Base-by-base conservation (phyloP, 2,888 invertebrate genomes). In the Idaea straminata region DNA sequence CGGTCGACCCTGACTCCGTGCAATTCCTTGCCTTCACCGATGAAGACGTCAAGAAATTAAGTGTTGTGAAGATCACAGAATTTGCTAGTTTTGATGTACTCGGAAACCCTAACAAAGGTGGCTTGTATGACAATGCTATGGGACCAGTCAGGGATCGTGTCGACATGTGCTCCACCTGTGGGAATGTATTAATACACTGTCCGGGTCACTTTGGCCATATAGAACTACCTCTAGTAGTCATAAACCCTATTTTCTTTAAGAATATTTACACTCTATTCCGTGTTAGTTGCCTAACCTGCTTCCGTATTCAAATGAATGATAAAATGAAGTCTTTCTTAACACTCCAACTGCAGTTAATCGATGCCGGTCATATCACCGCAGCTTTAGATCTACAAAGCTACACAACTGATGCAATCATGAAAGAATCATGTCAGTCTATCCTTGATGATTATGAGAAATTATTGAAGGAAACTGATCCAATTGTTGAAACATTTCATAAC, bases 201-300 rank as follows among this genome's bases (percentile, higher is more conserved):
- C 95, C 96, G 0, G 99, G 99, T 0, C 99, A 99, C 88, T 96
- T 98, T 86, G 99, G 99, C 0, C 98, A 99, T 82, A 98, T 99
- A 70, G 96, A 97, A 73, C 91, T 99, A 0, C 97, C 98, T 0
- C 88, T 99, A 13, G 95, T 98, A 0, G 96, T 98, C 0, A 95
- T 97, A 66, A 99, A 99, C 93, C 99, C 99, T 0, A 82, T 99
- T 61, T 98, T 98, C 79, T 95, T 96, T 70, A 96, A 95, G 79
- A 93, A 95, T 38, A 92, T 99, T 16, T 94, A 94, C 65, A 94
- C 93, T 0, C 83, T 98, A 7, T 91, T 97, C 63, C 94, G 94
- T 70, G 89, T 96, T 0, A 94, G 95, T 25, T 98, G 98, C 79
- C 83, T 96, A 5, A 89, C 93, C 63, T 98, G 98, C 82, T 94